Base-by-base conservation (phyloP, 2,113 vertebrate species). In the Maccullochella peelii region DNA sequence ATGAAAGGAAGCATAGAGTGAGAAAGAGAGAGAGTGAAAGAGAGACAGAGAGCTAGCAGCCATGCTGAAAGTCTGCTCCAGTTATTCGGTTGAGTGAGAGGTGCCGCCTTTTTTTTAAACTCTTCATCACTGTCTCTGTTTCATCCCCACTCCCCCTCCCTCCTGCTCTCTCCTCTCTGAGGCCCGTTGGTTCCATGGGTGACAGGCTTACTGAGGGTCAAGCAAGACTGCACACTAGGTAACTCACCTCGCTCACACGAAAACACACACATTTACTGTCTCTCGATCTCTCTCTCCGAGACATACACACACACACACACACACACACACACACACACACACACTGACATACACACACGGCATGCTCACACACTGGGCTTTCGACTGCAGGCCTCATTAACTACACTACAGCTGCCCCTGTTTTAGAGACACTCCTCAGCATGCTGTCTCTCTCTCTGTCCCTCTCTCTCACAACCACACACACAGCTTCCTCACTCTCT, bases 381-480 rank as follows among this genome's bases (percentile, higher is more conserved):
- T 90, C 72, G 73, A 91, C 93, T 93, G 90, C 92, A 94, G 91
- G 93, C 90, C 93, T 95, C 94, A 94, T 95, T 94, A 95, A 88
- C 91, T 92, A 82, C 93, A 91, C 93, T 91, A 93, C 91, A 92
- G 94, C 89, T 91, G 93, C 91, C 89, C 88, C 87, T 91, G 89
- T 90, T 92, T 94, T 90, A 92, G 88, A 93, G 89, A 90, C 88
- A 84, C 93, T 89, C 89, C 86, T 91, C 88, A 90, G 88, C 86
- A 88, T 68, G 82, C 86, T 86, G 69, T 85, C 89, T 88, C 81
- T 74, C 80, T 79, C 77, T 86, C 36, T 86, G 38, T 79, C 88
- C 81, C 82, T 69, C 72, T 80, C 72, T 85, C 68, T 72, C 21
- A 65, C 49, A 55, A 25, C 38, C 38, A 54, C 70, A 57, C 62